Conservation (phyloP, 2,888 invertebrate species). For the Oeneis ivallda region DNA sequence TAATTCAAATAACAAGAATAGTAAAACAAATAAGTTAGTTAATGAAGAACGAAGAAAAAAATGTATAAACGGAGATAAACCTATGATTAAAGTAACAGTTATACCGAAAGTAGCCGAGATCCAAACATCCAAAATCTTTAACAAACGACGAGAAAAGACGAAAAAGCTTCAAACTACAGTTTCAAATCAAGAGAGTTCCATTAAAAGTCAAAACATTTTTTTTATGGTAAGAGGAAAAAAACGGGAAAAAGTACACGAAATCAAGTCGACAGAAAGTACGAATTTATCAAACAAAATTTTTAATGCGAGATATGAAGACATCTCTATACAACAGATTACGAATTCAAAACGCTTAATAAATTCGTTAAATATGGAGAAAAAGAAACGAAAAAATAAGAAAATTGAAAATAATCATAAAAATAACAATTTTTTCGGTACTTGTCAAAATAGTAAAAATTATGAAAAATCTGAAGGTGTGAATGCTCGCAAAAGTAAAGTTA, state of each 20-base stretch:
- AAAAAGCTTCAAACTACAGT: conserved; percentile 49
- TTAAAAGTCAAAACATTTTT: conserved; percentile 53
- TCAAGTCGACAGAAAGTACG: conserved; percentile 60
- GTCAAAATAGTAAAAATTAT: conserved; percentile 27
- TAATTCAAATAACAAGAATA: conserved; percentile 43
- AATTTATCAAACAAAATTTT: conserved; percentile 45
- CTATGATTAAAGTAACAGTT: conserved; percentile 60
- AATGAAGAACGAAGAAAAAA: conserved; percentile 19
- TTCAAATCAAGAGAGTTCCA: conserved; percentile 56
- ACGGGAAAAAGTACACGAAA: conserved; percentile 55
- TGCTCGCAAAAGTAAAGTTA: conserved; percentile 51
- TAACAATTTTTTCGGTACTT: conserved; percentile 35
- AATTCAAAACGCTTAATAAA: conserved; percentile 51
- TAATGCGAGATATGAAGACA: conserved; percentile 47
- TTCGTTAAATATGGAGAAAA: conserved; percentile 61
- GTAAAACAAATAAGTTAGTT: conserved; percentile 26
- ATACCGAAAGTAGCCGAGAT: conserved; percentile 52
- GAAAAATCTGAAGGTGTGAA: conserved; percentile 27
- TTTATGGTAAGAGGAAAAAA: conserved; percentile 52
- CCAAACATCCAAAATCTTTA: conserved; percentile 45
- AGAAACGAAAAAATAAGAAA: conserved; percentile 48
- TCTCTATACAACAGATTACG: conserved; percentile 44
- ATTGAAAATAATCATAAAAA: conserved; percentile 19
- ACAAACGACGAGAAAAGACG: conserved; percentile 43
- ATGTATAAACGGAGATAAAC: conserved; percentile 42